Base-by-base conservation (phyloP, 2,113 vertebrate genomes). In the Meles meles region DNA sequence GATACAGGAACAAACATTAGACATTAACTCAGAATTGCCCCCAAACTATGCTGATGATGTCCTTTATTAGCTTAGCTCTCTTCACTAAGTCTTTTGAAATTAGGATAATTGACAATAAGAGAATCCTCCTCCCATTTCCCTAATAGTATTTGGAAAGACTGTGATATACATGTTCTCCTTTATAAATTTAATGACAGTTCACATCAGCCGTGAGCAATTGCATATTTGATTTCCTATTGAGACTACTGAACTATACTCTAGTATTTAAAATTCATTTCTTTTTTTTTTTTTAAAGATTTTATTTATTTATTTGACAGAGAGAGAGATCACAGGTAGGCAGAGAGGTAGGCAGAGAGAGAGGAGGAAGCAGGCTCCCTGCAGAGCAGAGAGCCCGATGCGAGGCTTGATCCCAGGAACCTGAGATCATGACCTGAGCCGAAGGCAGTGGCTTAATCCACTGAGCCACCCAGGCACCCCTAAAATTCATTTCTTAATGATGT, bases 221-320 rank as follows among this genome's bases (percentile, higher is more conserved):
- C 63, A 88, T 11, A 90, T 84, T 77, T 80, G 1, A 57, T 63
- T 76, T 59, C 31, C 47, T 69, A 20, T 47, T 69, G 65, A 80
- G 39, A 49, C n/a, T 88, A n/a, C 39, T 88, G 34, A 61, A 57
- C 37, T 90, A 21, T n/a, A 55, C 10, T 95, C 6, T 15, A 57
- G 20, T 49, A 61, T 92, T 94, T 94, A 49, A 44, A 94, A 47
- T 61, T 65, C 52, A 85, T 92, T 96, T 92, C 31, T 55, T 86
- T n/a, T n/a, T n/a, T n/a, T n/a, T n/a, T n/a, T n/a, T n/a, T n/a
- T n/a, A n/a, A n/a, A n/a, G n/a, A n/a, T n/a, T n/a, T n/a, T n/a
- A n/a, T n/a, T n/a, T n/a, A n/a, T n/a, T n/a, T n/a, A n/a, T n/a
- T n/a, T n/a, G n/a, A n/a, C n/a, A n/a, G n/a, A n/a, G n/a, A n/a